Base-by-base conservation (phyloP, 2,113 vertebrate genomes). In the Apodemus sylvaticus region DNA sequence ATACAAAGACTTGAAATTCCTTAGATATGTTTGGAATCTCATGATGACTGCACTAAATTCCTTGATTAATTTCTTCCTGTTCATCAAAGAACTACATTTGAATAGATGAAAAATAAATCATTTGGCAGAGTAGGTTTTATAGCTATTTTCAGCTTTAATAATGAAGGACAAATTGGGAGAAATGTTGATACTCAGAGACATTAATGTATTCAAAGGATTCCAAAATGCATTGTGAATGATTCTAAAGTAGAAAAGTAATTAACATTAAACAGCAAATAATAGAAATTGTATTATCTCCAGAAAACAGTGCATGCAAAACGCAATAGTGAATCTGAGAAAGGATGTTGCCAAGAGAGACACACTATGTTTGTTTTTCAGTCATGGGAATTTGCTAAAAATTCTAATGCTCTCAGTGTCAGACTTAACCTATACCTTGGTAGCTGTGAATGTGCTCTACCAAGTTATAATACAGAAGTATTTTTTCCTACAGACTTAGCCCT, bases 241-340 rank as follows among this genome's bases (percentile, higher is more conserved):
- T 97, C 88, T 91, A 87, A 98, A 96, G 87, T 96, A 96, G 89
- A 97, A 98, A 98, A 96, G 93, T 97, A 98, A 98, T 99, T 98
- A 97, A 94, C 94, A 96, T 98, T 97, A 96, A 97, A 97, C 78
- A 97, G 91, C 81, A 97, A 97, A 98, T 96, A 98, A 98, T 94
- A 93, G 92, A 98, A 97, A 94, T 77, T 92, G 26, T 77, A 76
- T 97, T 98, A 98, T 95, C 81, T 76, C 95, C 86, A 96, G 92
- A 86, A 97, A 97, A 94, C 96, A 97, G 95, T 2, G 2, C 19
- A 26, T 94, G 82, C 53, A 94, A 86, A 98, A 98, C 95, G 77
- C 76, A 94, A 20, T n/a, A 86, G 92, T 87, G 93, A 93, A 86
- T 93, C 62, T 89, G 74, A 90, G 42, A 90, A 92, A 85, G 94